Evolutionary conservation across 2,113 vertebrate genomes (phyloP).

Genomic region (Glaucomys volans): DNA sequence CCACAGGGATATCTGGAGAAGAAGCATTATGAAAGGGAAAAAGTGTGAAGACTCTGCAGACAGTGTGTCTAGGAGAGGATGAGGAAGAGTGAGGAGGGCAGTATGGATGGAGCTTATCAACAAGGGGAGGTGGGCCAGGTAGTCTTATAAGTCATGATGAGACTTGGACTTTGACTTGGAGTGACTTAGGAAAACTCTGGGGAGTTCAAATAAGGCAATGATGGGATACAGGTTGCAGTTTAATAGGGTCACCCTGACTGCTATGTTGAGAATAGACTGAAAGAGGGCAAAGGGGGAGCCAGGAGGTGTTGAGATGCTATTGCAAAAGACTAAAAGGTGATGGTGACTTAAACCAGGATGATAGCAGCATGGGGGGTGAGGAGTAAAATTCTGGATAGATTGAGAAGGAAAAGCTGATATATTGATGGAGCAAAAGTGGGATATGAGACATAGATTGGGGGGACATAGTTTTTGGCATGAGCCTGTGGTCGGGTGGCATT

Average conservation of each 20-base stretch:
- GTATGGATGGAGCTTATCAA: neutral
- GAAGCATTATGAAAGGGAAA: neutral
- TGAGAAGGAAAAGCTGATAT: conserved; percentile 19
- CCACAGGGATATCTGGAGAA: neutral
- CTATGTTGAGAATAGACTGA: neutral
- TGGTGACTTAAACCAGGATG: neutral
- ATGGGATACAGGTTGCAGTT: neutral
- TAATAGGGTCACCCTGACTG: neutral
- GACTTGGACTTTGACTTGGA: neutral
- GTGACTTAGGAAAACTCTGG: neutral
- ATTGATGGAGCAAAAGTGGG: neutral
- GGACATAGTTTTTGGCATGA: neutral
- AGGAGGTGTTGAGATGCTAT: neutral
- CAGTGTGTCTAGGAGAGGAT: neutral
- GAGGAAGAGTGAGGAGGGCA: neutral
- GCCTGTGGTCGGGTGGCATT: neutral
- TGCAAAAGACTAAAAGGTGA: too few relatives aligned
- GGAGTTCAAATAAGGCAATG: neutral
- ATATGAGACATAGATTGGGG: neutral
- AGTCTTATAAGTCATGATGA: neutral
- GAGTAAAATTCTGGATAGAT: neutral
- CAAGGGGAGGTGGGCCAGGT: neutral
- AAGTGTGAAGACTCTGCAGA: neutral
- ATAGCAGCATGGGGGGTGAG: neutral
- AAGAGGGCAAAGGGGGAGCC: neutral